Base-by-base conservation (phyloP, 2,888 invertebrate species). In the Keiferia lycopersicella region DNA sequence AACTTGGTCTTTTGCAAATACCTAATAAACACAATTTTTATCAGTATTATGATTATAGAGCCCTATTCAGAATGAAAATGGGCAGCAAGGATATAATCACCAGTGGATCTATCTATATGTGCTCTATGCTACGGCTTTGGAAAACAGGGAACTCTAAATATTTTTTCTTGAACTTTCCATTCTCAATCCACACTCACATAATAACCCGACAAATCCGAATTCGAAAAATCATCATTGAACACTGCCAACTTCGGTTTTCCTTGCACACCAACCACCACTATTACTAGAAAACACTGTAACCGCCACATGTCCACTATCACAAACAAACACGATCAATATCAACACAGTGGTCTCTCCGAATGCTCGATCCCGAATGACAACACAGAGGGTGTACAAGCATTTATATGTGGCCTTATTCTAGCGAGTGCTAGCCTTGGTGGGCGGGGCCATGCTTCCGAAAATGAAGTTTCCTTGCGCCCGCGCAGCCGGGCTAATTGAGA, bases 181-280 rank as follows among this genome's bases (percentile, higher is more conserved):
- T 4, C 4, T n/a, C n/a, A 45, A 61, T 0, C n/a, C n/a, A 38
- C 16, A 67, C 94, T 93, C 88, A 94, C 94, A 83, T 94, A 93
- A 83, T 94, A 94, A 80, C 93, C 93, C 67, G 93, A 84, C 70
- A 88, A 85, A 73, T 81, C 84, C 22, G 82, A 81, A 59, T 90
- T 90, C 69, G 91, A 93, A 72, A 83, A n/a, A 12, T 61, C 87
- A 66, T 91, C 91, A 67, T 76, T 74, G 16, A 77, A 83, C 48
- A 75, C 80, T 7, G 74, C 73, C 38, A 82, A 66, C 68, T 85
- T 86, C 2, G 86, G 82, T 30, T 73, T 80, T 45, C 84, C 83
- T 10, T 81, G 73, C 60, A 74, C 78, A 70, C 80, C 79, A 48
- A 82, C 70, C 69, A 83, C 72, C 65, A 83, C 71, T 18, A 77